Evolutionary conservation across 2,113 vertebrate genomes (phyloP).

Genomic region (Phainopepla nitens): DNA sequence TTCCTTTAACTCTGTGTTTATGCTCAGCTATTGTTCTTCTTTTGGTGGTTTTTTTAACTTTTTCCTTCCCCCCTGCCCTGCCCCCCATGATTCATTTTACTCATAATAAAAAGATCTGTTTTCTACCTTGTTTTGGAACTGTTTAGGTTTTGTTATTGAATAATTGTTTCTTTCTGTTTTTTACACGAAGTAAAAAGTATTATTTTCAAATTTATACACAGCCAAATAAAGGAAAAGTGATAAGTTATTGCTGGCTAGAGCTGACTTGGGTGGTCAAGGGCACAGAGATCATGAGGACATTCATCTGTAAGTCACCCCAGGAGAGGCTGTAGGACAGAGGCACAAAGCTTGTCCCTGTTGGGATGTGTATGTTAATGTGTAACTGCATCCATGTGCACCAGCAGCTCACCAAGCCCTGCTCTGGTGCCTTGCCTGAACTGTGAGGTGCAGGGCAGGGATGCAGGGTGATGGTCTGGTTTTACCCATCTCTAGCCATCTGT

Average conservation of each 20-base stretch:
- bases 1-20: not conserved
- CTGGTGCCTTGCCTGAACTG: not conserved
- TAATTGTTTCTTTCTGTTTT: not conserved
- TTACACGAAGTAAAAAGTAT: not conserved
- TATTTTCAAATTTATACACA: not conserved
- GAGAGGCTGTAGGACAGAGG: not conserved
- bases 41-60: not conserved
- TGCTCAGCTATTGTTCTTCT: not conserved
- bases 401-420: not conserved
- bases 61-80: not conserved
- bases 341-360: not conserved
- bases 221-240: not conserved
- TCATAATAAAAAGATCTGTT: constrained; percentile 55
- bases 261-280: not conserved
- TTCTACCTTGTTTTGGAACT: constrained; percentile 14
- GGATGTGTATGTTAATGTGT: not conserved
- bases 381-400: rapidly evolving
- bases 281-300: not conserved
- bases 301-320: not conserved
- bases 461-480: not conserved
- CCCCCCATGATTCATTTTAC: not conserved
- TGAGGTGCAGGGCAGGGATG: not conserved
- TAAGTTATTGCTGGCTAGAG: not conserved
- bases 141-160: not conserved
- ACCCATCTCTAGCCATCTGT: not conserved